A percentile compares a stretch with the other conserved stretches of the same genome.
These are phyloP conservation scores for Ploceus nigricollis DNA, from an alignment of 2,113 vertebrate species.

Conservation along the genomic window DNA sequence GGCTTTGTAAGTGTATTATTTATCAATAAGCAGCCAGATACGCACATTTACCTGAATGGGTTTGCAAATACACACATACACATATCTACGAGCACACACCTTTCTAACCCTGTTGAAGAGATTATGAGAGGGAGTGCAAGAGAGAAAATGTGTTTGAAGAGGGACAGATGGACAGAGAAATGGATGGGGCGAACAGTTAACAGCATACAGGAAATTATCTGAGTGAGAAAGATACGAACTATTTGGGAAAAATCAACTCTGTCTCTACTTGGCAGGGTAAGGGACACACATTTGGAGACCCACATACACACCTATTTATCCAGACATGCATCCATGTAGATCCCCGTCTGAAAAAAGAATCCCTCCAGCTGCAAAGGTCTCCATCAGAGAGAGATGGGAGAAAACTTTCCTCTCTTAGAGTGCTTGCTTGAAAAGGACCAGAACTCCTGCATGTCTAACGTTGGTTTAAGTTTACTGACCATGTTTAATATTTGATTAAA, in stretches of 20 bases:
- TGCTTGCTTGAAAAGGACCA: background rate
- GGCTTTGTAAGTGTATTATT: background rate
- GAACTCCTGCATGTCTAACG: background rate
- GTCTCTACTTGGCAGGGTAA: background rate
- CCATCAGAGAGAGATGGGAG: background rate
- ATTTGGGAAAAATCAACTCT: background rate
- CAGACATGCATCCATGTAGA: background rate
- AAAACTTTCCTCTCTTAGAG: background rate
- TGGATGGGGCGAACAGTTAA: rapidly evolving
- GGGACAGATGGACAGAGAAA: background rate
- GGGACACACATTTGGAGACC: background rate
- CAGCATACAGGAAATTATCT: rapidly evolving
- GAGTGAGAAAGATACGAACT: background rate
- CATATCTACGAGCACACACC: background rate
- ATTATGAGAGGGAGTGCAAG: background rate
- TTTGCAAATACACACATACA: background rate
- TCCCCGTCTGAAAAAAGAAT: background rate
- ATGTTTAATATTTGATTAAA: slow-evolving; percentile 68
- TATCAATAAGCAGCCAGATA: background rate
- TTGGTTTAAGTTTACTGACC: slow-evolving; percentile 66
- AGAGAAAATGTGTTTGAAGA: background rate
- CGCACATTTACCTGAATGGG: rapidly evolving
- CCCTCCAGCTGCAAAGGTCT: background rate
- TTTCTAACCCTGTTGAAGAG: background rate
- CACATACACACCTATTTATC: background rate